phyloP scores from a whole-genome alignment of 2,888 invertebrate species.

The Eupithecia insigniata region DNA sequence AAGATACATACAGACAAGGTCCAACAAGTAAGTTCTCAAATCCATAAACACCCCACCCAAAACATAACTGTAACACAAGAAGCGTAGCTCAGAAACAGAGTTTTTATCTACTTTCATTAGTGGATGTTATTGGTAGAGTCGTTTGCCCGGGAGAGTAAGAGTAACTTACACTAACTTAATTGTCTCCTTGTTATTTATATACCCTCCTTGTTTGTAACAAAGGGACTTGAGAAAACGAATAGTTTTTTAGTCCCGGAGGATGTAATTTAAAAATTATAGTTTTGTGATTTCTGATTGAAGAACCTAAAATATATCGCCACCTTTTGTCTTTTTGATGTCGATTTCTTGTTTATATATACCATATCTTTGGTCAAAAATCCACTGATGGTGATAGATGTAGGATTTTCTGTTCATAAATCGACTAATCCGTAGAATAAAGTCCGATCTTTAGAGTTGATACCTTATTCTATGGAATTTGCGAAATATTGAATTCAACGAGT shows the following conservation, averaged over 20 bases:
- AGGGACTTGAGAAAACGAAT: slow-evolving; percentile 7
- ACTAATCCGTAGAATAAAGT: no score
- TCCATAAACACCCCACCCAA: slow-evolving; percentile 22
- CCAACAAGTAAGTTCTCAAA: neutral
- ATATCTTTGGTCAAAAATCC: neutral
- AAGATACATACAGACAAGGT: neutral
- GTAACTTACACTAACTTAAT: slow-evolving; percentile 31
- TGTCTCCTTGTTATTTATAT: slow-evolving; percentile 27
- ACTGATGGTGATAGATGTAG: neutral
- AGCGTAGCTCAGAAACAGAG: slow-evolving; percentile 45
- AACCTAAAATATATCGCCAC: neutral
- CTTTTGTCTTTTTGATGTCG: neutral
- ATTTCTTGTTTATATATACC: neutral
- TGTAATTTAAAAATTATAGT: slow-evolving; percentile 9
- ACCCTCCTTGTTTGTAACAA: neutral
- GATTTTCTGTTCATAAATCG: neutral
- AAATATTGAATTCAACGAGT: no score
- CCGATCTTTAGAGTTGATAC: neutral
- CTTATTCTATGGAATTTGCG: no score
- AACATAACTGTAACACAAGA: slow-evolving; percentile 47
- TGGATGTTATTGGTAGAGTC: slow-evolving; percentile 55
- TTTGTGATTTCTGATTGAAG: neutral
- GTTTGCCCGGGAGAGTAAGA: slow-evolving; percentile 21
- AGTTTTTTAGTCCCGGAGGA: slow-evolving; percentile 12
- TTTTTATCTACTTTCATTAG: slow-evolving; percentile 70